Conservation (phyloP, 2,888 invertebrate species). For the Drosophila recens region DNA sequence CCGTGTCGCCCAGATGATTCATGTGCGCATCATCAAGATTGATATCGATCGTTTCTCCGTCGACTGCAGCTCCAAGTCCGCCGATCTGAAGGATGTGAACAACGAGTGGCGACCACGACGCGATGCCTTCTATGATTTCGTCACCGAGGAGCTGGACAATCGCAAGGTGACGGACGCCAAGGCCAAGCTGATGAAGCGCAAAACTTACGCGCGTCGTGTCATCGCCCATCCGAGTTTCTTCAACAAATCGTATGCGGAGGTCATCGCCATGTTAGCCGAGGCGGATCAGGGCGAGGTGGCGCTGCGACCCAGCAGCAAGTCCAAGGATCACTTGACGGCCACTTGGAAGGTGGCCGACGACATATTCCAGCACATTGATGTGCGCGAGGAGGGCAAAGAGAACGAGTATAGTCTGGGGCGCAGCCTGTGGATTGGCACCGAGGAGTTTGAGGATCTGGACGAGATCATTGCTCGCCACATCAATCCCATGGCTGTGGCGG, state of each 20-base stretch:
- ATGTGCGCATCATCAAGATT: constrained; percentile 96
- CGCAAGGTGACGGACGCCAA: constrained; percentile 93
- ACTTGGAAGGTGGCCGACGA: constrained; percentile 99
- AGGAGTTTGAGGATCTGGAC: constrained; percentile 99
- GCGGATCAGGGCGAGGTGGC: constrained; percentile 99
- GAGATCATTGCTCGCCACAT: constrained; percentile 99
- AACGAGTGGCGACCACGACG: constrained; percentile 95
- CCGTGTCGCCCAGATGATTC: constrained; percentile 92
- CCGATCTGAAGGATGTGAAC: constrained; percentile 95
- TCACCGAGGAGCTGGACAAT: constrained; percentile 92
- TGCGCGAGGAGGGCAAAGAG: constrained; percentile 97
- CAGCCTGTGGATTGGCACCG: constrained; percentile 93
- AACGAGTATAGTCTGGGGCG: constrained; percentile 97
- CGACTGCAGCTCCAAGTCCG: constrained; percentile 96
- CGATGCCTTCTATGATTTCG: constrained; percentile 96
- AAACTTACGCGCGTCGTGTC: constrained; percentile 94
- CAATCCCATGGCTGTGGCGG: constrained; percentile 97
- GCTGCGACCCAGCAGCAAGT: constrained; percentile 98
- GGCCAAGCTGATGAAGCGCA: constrained; percentile 65
- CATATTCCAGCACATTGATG: constrained; percentile 98
- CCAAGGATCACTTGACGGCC: constrained; percentile 97
- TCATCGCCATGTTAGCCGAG: constrained; percentile 94
- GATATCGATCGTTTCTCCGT: constrained; percentile 97
- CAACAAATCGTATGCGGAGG: constrained; percentile 97
- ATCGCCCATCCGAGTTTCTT: constrained; percentile 99